Evolutionary conservation across 2,113 vertebrate genomes (phyloP).

Genomic region (Lucifuga dentata): DNA sequence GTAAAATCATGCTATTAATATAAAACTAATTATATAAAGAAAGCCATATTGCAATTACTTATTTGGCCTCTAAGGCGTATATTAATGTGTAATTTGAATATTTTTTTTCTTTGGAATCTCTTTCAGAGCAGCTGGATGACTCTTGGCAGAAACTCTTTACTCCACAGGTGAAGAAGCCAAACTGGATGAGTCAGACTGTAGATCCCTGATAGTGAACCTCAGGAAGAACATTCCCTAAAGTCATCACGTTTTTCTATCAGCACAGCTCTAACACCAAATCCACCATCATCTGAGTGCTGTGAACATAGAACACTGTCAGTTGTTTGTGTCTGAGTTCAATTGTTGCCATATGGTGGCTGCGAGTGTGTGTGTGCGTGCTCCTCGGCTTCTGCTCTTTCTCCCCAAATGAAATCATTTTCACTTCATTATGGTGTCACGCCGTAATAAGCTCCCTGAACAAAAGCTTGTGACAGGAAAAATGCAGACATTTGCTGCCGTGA

Average conservation of each 20-base stretch:
- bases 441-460: conserved; percentile 55
- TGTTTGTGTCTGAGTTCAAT: conserved; percentile 66
- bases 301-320: conserved; percentile 45
- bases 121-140: no score
- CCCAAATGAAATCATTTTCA: conserved; percentile 67
- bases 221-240: neutral
- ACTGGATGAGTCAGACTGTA: conserved; percentile 20
- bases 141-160: no score
- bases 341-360: conserved; percentile 58
- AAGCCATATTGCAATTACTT: no score
- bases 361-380: conserved; percentile 10
- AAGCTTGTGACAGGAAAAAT: neutral
- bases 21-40: no score
- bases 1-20: no score
- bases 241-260: conserved; percentile 3
- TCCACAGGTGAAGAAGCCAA: neutral
- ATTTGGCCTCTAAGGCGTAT: no score
- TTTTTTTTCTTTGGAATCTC: no score
- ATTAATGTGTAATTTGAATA: no score
- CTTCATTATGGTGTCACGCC: conserved; percentile 66
- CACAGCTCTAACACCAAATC: neutral
- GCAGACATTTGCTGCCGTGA: neutral
- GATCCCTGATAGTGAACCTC: neutral
- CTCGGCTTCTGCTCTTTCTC: conserved; percentile 14
- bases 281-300: conserved; percentile 17